Conservation (phyloP, 2,113 vertebrate species). For the Peucedramus taeniatus region DNA sequence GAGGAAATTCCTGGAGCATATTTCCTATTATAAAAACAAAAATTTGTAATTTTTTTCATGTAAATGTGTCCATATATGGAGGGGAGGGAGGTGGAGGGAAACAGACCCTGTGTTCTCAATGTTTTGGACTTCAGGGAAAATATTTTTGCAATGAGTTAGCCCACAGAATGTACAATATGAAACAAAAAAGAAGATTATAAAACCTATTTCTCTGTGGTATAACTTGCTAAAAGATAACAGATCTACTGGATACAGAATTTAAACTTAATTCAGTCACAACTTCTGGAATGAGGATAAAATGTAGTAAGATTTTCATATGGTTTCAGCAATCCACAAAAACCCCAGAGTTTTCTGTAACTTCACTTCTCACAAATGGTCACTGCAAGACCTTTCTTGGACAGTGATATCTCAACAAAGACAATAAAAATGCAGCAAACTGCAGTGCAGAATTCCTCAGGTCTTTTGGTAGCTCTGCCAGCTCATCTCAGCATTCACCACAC, state of each 20-base stretch:
- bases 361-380: not conserved
- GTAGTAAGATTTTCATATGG: not conserved
- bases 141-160: not conserved
- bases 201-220: not conserved
- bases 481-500: not conserved
- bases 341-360: not conserved
- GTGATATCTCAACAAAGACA: not conserved
- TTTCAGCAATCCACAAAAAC: not conserved
- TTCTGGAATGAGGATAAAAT: not conserved
- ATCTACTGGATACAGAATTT: not conserved
- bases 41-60: not conserved
- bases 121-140: not conserved
- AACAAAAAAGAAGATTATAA: not conserved
- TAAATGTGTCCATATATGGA: not conserved
- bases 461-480: not conserved
- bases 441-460: not conserved
- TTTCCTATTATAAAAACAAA: not conserved
- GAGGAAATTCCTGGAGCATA: not conserved
- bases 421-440: not conserved
- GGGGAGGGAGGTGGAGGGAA: not conserved
- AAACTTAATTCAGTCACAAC: not conserved
- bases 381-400: not conserved
- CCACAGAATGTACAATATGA: not conserved
- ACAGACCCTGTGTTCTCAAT: not conserved
- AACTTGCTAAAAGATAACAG: not conserved